Evolutionary conservation across 1,140 invertebrate species (phyloP), one percentile per base, ranked within the genome.

Genomic region (Drosophila sp.): DNA sequence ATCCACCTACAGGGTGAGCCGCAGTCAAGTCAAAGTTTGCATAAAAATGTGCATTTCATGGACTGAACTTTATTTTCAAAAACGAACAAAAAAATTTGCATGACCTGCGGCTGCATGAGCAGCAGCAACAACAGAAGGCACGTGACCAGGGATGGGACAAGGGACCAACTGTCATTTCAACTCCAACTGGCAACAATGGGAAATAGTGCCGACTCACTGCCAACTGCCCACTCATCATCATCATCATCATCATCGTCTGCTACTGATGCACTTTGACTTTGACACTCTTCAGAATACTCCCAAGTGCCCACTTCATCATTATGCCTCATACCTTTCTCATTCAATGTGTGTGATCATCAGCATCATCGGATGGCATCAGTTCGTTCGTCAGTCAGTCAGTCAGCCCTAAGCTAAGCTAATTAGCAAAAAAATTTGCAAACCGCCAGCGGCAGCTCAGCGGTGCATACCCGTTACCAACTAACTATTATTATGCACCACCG

Each of bases 221-320:
- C 78, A 80, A 86, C 78, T 82, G 82, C 60, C 82, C 82, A 87
- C 69, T 87, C 75, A 83, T 84, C 65, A 60, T 38, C 61, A 63
- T 29, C 32, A 44, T 17, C 35, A 33, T 6, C 11, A 54, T 50
- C 47, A 55, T 17, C 63, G 32, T n/a, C 35, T 27, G 17, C 56
- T 55, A 23, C 10, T 62, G n/a, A 40, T 17, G 58, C 65, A 63
- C 76, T 55, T 79, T 74, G 76, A 79, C 77, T 74, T 79, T 79
- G 65, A 73, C 77, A 79, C 76, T 58, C 62, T 54, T 17, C 32
- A 55, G 30, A 10, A 50, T 50, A 27, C 55, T 75, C 61, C 25
- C 66, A 56, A 75, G 60, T 54, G 77, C 35, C 66, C 74, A 83
- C 73, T 81, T 83, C 72, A 80, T 60, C 55, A 41, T 54, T 44